Evolutionary conservation across 2,797 vertebrate species (phyloP).

Genomic region (Ispidina lecontei): DNA sequence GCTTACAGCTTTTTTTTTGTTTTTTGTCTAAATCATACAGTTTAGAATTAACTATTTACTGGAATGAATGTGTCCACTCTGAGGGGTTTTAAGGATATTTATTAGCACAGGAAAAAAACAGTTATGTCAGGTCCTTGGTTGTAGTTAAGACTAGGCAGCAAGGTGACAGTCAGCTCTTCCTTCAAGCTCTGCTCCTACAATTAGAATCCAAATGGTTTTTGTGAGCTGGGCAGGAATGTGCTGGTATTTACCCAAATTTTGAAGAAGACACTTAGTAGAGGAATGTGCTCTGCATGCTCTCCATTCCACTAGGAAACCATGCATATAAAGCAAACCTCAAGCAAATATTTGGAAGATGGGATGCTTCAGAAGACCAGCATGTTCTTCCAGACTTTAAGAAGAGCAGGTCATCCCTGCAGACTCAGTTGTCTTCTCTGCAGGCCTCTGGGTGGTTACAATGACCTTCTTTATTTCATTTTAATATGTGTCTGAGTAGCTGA

Average conservation of each 20-base stretch:
- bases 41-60: neutral
- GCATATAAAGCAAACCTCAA: neutral
- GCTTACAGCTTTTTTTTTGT: neutral
- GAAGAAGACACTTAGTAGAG: conserved; percentile 1
- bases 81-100: neutral
- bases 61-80: neutral
- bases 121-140: neutral
- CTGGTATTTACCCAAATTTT: conserved; percentile 29
- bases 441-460: neutral
- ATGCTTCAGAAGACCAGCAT: neutral
- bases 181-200: neutral
- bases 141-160: neutral
- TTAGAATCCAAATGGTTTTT: neutral
- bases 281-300: neutral
- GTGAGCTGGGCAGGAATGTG: conserved; percentile 24
- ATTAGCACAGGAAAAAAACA: neutral
- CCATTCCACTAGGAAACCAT: neutral
- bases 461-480: conserved; percentile 3
- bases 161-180: neutral
- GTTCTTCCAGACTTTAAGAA: neutral
- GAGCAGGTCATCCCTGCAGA: neutral
- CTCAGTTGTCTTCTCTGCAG: neutral
- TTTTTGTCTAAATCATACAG: neutral
- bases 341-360: neutral
- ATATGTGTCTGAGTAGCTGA: neutral